Conservation (phyloP, 2,888 invertebrate genomes). For the Eledona agricola region DNA sequence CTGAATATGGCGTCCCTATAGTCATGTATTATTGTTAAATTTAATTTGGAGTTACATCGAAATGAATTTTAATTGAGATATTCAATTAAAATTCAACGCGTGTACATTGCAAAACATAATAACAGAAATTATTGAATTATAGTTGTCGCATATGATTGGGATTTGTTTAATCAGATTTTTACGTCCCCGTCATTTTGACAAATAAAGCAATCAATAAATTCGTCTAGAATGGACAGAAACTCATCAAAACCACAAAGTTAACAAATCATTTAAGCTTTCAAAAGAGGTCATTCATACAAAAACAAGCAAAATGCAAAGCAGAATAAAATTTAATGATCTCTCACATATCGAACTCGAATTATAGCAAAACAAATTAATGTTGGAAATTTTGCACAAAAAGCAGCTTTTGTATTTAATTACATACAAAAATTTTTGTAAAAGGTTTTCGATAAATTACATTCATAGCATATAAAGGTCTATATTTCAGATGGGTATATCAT, state of each 20-base stretch:
- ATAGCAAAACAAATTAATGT: conserved; percentile 4
- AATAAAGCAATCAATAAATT: conserved; percentile 23
- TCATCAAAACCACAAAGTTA: conserved; percentile 8
- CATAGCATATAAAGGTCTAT: no score
- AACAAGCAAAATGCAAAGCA: conserved; percentile 2
- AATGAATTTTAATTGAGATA: conserved; percentile 38
- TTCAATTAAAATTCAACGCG: conserved; percentile 35
- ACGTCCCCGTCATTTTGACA: conserved; percentile 16
- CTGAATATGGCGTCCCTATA: conserved; percentile 1
- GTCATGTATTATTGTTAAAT: conserved; percentile 29
- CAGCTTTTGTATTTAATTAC: no score
- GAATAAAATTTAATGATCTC: conserved; percentile 5
- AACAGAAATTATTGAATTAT: conserved; percentile 35
- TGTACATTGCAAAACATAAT: conserved; percentile 33
- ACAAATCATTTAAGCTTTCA: conserved; percentile 10
- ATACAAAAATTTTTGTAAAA: no score
- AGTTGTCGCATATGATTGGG: conserved; percentile 33
- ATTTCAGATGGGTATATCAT: no score
- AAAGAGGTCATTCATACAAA: conserved; percentile 5
- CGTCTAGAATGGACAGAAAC: conserved; percentile 14
- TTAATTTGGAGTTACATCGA: conserved; percentile 30
- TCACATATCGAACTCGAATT: conserved; percentile 6
- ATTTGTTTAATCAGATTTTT: conserved; percentile 35
- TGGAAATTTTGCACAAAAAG: conserved; percentile 8
- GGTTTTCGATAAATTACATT: no score